Conservation (phyloP, 1,140 invertebrate genomes). For the Plodia interpunctella region DNA sequence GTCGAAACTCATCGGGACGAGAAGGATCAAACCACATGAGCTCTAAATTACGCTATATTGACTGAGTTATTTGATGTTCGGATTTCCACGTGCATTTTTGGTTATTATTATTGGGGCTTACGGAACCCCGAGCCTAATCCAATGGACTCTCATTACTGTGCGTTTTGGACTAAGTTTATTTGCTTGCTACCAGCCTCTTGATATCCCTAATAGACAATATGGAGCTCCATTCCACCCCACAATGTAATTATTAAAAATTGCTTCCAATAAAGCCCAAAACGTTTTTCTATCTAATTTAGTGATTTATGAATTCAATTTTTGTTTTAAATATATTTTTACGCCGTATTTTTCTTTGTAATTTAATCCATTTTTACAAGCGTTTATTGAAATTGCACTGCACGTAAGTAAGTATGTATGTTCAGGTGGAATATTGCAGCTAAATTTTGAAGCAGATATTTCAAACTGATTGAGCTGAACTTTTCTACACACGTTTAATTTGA, state of each 20-base stretch:
- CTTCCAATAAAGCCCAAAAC: conserved; percentile 52
- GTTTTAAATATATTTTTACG: neutral
- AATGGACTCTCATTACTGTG: conserved; percentile 70
- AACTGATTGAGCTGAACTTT: too few species aligned
- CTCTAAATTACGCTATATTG: conserved; percentile 68
- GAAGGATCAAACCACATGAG: neutral
- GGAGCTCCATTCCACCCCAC: conserved; percentile 25
- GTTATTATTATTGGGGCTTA: conserved; percentile 72
- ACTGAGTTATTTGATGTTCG: conserved; percentile 69
- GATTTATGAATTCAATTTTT: conserved; percentile 10
- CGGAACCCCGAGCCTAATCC: conserved; percentile 63
- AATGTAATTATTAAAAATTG: conserved; percentile 75
- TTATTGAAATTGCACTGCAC: too few species aligned
- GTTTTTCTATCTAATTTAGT: conserved; percentile 31
- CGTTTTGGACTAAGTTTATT: conserved; percentile 67
- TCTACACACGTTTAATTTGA: too few species aligned
- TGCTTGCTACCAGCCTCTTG: conserved; percentile 55
- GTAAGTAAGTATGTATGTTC: too few species aligned
- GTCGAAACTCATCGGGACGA: too few species aligned
- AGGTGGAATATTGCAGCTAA: too few species aligned
- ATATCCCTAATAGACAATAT: conserved; percentile 56
- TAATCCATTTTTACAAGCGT: neutral
- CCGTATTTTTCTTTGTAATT: neutral
- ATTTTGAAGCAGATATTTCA: too few species aligned
- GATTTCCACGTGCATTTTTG: conserved; percentile 70